Evolutionary conservation across 2,888 invertebrate genomes (phyloP), one percentile per base, ranked within the genome.

Genomic region (Tenthredo mesomela): DNA sequence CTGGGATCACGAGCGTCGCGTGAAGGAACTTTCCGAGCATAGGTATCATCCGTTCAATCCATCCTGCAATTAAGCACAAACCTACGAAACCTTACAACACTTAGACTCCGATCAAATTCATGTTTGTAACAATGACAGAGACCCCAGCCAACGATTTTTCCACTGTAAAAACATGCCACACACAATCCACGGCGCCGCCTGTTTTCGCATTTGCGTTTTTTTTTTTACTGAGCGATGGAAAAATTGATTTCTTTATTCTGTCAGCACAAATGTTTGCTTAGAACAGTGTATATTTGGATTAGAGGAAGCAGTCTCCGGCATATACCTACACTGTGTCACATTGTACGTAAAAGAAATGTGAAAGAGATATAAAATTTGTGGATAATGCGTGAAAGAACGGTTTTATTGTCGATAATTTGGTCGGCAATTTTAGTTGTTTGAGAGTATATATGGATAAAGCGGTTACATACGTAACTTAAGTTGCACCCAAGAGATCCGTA

Each of bases 401-500:
- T 25, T 61, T 61, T 61, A 61, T 61, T 0, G 61, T 21, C 2
- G 25, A 12, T 61, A 10, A 61, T 61, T 61, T 61, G 1, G 18
- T 54, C 12, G 9, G 25, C 9, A 9, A 25, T 61, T 61, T 61
- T 21, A 7, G 25, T 12, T 61, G 4, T 70, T 70, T 15, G 37
- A 70, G 29, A 6, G 37, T 73, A 21, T n/a, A 25, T 1, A 47
- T 5, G 25, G 10, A 40, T 54, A 50, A 77, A 61, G 15, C 12
- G n/a, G 37, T n/a, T 61, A n/a, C 12, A n/a, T 50, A 40, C 43
- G 33, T 61, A 40, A 58, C 37, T 80, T 40, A 15, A 58, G 21
- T 37, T 58, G 37, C 40, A 61, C 80, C 80, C 80, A 0, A 58
- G 80, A 80, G 80, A 61, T 80, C 18, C 61, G 54, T 80, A 54